A percentile compares a stretch with the other conserved stretches of the same genome.
These are phyloP conservation scores for Megatriorchis doriae DNA, from an alignment of 2,113 vertebrate species.

Conservation along the genomic window DNA sequence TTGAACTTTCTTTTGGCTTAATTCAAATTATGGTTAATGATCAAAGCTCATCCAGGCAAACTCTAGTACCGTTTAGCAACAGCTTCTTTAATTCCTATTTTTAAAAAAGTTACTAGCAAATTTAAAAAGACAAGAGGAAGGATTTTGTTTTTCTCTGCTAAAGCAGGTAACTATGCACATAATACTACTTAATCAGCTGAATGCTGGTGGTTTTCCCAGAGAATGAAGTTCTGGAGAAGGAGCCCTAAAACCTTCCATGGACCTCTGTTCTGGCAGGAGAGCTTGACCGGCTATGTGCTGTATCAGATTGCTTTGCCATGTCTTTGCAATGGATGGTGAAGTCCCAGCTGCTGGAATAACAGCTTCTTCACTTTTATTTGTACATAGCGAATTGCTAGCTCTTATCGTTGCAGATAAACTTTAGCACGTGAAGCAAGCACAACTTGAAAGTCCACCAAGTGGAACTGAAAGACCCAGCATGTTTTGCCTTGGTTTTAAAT, in stretches of 20 bases:
- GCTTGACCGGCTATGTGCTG: not conserved
- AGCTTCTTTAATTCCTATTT: not conserved
- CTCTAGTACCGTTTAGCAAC: not conserved
- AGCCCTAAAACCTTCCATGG: not conserved
- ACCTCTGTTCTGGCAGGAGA: not conserved
- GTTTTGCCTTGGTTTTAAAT: not conserved
- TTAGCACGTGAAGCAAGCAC: not conserved
- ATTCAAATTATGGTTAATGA: not conserved
- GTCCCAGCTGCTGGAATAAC: not conserved
- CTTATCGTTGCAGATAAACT: not conserved
- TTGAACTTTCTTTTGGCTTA: not conserved
- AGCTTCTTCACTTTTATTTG: not conserved
- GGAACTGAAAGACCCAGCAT: not conserved
- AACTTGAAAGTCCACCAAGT: not conserved
- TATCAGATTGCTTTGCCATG: not conserved
- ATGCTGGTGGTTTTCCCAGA: not conserved
- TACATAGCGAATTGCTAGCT: not conserved
- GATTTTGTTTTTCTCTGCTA: not conserved
- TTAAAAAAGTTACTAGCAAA: not conserved
- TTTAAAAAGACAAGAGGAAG: not conserved
- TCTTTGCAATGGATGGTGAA: not conserved
- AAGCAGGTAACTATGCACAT: not conserved
- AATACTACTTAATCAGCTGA: not conserved
- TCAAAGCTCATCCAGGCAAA: not conserved
- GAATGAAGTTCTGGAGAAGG: not conserved